These are phyloP conservation scores for Danio albolineatus DNA, from an alignment of 2,797 vertebrate genomes.

Conservation along the genomic window DNA sequence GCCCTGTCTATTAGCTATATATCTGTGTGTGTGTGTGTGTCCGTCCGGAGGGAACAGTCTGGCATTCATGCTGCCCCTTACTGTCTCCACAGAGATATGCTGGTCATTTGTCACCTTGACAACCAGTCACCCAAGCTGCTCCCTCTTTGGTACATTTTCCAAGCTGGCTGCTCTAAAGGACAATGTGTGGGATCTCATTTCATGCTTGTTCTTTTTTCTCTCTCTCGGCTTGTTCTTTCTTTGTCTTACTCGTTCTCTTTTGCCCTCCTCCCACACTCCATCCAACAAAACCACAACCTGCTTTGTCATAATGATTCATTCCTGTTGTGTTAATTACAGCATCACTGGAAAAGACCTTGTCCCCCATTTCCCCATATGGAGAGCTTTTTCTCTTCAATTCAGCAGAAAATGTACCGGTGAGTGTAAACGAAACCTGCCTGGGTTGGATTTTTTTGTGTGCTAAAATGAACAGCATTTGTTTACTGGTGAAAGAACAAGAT, in stretches of 20 bases:
- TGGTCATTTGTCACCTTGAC: constrained; percentile 82
- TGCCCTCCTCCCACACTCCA: not conserved
- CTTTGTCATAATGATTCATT: constrained; percentile 28
- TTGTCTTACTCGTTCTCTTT: not conserved
- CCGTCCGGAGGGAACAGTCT: constrained; percentile 47
- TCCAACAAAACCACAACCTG: constrained; percentile 6
- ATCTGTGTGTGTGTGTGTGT: constrained; percentile 52
- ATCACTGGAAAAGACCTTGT: constrained; percentile 74
- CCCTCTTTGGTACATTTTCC: constrained; percentile 45
- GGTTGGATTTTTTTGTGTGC: constrained; percentile 29
- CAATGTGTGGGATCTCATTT: constrained; percentile 69
- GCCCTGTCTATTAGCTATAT: constrained; percentile 54
- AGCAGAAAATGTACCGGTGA: constrained; percentile 79
- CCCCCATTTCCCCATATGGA: constrained; percentile 87
- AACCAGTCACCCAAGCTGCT: constrained; percentile 74
- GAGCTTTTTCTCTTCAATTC: constrained; percentile 87
- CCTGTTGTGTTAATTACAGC: constrained; percentile 69
- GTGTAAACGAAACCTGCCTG: constrained; percentile 61
- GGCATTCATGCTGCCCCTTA: constrained; percentile 71
- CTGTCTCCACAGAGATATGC: constrained; percentile 69
- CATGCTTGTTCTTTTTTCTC: constrained; percentile 12
- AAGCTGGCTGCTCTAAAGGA: constrained; percentile 74
- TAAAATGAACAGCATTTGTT: constrained; percentile 45
- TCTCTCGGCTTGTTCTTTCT: constrained; percentile 9
- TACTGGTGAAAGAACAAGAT: not conserved